Evolutionary conservation across 2,888 invertebrate genomes (phyloP).

Genomic region (Branchinecta sandiegonensis): DNA sequence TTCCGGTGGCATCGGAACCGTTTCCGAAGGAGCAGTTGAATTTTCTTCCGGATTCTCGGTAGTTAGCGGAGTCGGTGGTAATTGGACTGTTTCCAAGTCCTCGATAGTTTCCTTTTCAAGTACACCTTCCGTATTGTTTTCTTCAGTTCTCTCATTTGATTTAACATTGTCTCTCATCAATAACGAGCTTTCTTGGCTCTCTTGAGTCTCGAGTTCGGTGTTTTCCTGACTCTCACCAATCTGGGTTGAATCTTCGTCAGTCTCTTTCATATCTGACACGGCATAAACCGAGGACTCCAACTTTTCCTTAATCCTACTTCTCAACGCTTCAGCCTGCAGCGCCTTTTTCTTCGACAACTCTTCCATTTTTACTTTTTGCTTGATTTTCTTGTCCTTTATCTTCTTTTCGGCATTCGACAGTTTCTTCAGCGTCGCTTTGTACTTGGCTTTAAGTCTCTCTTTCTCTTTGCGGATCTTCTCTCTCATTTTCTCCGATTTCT

Average conservation of each 20-base stretch:
- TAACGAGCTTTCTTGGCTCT: not conserved
- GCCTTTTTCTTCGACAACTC: not conserved
- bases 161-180: not conserved
- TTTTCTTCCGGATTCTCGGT: not conserved
- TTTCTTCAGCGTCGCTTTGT: slow-evolving; percentile 18
- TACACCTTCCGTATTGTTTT: not conserved
- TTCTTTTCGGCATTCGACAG: slow-evolving; percentile 18
- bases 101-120: not conserved
- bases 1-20: slow-evolving; percentile 5
- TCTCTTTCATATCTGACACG: slow-evolving; percentile 24
- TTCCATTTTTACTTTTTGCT: slow-evolving; percentile 19
- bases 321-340: not conserved
- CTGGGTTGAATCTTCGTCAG: slow-evolving; percentile 3
- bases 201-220: not conserved
- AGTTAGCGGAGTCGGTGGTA: no score
- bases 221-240: not conserved
- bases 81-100: not conserved
- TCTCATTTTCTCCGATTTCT: not conserved
- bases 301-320: slow-evolving; percentile 21
- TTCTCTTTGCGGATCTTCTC: slow-evolving; percentile 23
- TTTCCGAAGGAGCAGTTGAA: not conserved
- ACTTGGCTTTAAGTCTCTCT: slow-evolving; percentile 17
- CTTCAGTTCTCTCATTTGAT: not conserved
- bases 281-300: slow-evolving; percentile 2
- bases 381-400: slow-evolving; percentile 19